Percentiles rank a stretch among this genome's conserved stretches.
These are phyloP conservation scores for Drosophila orosa DNA, from an alignment of 1,140 invertebrate species.

Conservation along the genomic window DNA sequence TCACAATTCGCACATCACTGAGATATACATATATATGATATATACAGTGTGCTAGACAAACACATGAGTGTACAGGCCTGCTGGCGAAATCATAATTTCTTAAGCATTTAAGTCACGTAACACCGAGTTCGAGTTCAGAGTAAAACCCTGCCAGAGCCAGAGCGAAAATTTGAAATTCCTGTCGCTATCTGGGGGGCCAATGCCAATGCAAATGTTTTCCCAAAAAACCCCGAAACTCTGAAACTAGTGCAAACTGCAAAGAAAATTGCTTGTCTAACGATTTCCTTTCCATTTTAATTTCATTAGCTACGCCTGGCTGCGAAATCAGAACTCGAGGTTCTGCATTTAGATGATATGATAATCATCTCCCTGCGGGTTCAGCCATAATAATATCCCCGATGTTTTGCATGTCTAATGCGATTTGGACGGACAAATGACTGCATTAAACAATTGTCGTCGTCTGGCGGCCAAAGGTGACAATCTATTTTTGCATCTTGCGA, in stretches of 20 bases:
- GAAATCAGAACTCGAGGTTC: conserved; percentile 36
- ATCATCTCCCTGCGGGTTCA: conserved; percentile 24
- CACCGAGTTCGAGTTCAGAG: conserved; percentile 12
- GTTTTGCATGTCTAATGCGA: conserved; percentile 43
- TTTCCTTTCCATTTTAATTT: conserved; percentile 57
- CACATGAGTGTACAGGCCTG: conserved; percentile 25
- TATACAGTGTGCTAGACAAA: conserved; percentile 8
- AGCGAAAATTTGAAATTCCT: conserved; percentile 56
- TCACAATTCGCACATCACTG: conserved; percentile 22
- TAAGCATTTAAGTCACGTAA: conserved; percentile 65
- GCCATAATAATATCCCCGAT: conserved; percentile 29
- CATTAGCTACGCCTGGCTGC: conserved; percentile 33
- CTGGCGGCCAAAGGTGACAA: conserved; percentile 46
- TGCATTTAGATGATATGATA: conserved; percentile 51
- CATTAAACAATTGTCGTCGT: conserved; percentile 39
- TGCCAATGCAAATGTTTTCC: conserved; percentile 56
- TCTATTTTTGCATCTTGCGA: conserved; percentile 38
- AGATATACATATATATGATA: conserved; percentile 14
- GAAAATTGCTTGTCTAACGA: conserved; percentile 56
- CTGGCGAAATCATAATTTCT: conserved; percentile 60
- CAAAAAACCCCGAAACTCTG: conserved; percentile 9
- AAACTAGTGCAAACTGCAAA: conserved; percentile 54
- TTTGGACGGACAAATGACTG: conserved; percentile 25
- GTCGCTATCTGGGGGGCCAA: conserved; percentile 36
- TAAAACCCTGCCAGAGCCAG: conserved; percentile 24